phyloP scores from a whole-genome alignment of 2,888 invertebrate genomes.

The Thereva nobilitata region DNA sequence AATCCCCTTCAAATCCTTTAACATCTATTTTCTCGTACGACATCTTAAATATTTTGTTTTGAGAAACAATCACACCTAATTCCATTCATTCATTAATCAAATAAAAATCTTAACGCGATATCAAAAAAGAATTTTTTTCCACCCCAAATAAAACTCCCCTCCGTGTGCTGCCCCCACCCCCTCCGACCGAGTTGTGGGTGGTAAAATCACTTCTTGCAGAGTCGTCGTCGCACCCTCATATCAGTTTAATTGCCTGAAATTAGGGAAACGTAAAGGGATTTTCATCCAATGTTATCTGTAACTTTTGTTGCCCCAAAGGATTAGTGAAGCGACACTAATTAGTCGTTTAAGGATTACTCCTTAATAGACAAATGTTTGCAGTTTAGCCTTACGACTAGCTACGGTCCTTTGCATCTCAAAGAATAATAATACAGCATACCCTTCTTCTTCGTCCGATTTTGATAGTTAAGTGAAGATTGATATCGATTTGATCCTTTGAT shows the following conservation, averaged over 20 bases:
- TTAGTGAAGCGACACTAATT: slow-evolving; percentile 33
- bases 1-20: no score
- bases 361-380: slow-evolving; percentile 29
- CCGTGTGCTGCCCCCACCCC: no score
- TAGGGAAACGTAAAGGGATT: slow-evolving; percentile 27
- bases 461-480: slow-evolving; percentile 6
- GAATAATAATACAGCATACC: background rate
- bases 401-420: slow-evolving; percentile 1
- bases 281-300: slow-evolving; percentile 21
- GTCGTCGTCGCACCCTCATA: slow-evolving; percentile 14
- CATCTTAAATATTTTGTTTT: no score
- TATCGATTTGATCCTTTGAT: slow-evolving; percentile 32
- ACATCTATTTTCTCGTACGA: no score
- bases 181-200: no score
- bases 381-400: background rate
- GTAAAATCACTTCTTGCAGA: background rate
- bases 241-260: slow-evolving; percentile 24
- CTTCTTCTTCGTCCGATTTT: no score
- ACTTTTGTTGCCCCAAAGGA: slow-evolving; percentile 32
- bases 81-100: no score
- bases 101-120: no score
- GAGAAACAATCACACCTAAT: no score
- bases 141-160: no score
- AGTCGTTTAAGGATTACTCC: slow-evolving; percentile 32
- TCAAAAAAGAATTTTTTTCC: no score